Conservation (phyloP, 2,797 vertebrate species). For the Phataginus tricuspis region DNA sequence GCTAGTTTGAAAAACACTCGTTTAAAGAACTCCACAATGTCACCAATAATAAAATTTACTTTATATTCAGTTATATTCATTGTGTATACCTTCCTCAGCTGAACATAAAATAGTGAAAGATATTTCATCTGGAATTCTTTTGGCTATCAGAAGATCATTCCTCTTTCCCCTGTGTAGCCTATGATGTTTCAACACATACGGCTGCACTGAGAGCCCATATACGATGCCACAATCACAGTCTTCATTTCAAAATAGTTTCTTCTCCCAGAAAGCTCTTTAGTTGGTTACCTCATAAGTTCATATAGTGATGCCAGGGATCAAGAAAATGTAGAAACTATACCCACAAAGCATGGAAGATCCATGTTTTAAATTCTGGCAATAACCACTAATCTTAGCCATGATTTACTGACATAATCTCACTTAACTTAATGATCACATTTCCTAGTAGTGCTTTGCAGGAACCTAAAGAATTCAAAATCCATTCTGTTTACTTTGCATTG, state of each 20-base stretch:
- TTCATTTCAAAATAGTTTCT: not conserved
- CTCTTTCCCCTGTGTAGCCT: not conserved
- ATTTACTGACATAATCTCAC: not conserved
- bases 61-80: not conserved
- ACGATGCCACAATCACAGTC: not conserved
- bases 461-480: not conserved
- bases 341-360: not conserved
- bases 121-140: not conserved
- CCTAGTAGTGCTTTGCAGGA: not conserved
- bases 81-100: not conserved
- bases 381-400: not conserved
- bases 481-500: not conserved
- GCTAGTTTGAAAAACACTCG: not conserved
- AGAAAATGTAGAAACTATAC: not conserved
- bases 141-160: not conserved
- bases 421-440: not conserved
- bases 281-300: not conserved
- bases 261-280: not conserved
- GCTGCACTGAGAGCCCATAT: not conserved
- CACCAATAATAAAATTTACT: not conserved
- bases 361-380: not conserved
- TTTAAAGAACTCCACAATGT: constrained; percentile 23
- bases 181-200: not conserved
- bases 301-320: not conserved
- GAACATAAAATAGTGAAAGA: not conserved